These are phyloP conservation scores for Varanus komodoensis DNA, from an alignment of 2,113 vertebrate species.

Conservation along the genomic window DNA sequence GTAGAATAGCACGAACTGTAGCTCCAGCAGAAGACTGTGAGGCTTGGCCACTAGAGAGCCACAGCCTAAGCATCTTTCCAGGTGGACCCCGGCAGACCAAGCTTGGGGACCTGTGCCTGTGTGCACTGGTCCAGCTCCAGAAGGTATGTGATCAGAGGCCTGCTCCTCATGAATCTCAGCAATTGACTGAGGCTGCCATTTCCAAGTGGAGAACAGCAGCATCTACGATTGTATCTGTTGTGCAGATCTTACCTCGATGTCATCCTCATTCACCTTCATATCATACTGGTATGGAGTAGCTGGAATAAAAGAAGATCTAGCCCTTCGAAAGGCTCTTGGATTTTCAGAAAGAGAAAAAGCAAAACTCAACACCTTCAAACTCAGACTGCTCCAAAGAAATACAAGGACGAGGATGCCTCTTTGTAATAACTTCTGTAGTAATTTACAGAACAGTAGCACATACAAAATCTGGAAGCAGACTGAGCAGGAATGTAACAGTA, in stretches of 20 bases:
- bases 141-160: not conserved
- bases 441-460: not conserved
- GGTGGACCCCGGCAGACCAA: not conserved
- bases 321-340: not conserved
- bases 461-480: not conserved
- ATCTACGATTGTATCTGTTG: not conserved
- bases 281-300: not conserved
- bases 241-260: not conserved
- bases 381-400: not conserved
- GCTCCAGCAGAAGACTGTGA: too few relatives aligned
- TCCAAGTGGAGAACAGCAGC: not conserved
- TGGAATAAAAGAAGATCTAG: too few relatives aligned
- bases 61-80: not conserved
- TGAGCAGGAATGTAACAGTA: slow-evolving; percentile 37
- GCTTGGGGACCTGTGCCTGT: not conserved
- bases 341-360: not conserved
- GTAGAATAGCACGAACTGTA: not conserved
- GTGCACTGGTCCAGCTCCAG: not conserved
- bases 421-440: not conserved
- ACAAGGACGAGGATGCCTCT: not conserved
- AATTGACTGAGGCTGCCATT: not conserved
- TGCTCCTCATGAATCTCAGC: not conserved
- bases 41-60: not conserved
- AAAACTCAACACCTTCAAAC: too few relatives aligned
- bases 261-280: not conserved